These are phyloP conservation scores for Mythimna lalbum DNA, from an alignment of 2,888 invertebrate species.

Conservation along the genomic window DNA sequence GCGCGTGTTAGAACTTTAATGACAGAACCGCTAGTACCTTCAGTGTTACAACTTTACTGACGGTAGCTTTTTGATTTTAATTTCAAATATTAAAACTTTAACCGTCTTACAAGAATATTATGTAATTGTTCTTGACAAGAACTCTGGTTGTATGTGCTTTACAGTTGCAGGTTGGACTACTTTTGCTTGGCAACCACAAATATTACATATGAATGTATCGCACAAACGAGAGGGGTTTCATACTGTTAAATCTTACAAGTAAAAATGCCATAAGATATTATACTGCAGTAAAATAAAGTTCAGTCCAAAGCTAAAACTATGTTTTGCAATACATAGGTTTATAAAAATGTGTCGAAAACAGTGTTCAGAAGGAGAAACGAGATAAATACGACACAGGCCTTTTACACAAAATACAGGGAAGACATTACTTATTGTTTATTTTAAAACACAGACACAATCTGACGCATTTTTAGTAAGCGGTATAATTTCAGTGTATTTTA, in stretches of 20 bases:
- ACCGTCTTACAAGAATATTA: neutral
- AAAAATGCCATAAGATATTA: slow-evolving; percentile 64
- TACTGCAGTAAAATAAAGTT: slow-evolving; percentile 60
- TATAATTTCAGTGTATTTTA: slow-evolving; percentile 43
- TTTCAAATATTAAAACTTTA: neutral
- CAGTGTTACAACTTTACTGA: too few species aligned
- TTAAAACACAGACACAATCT: slow-evolving; percentile 34
- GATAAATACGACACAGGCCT: slow-evolving; percentile 23
- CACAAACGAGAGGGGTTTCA: slow-evolving; percentile 43
- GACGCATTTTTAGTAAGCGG: slow-evolving; percentile 55
- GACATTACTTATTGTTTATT: slow-evolving; percentile 38
- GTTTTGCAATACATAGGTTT: slow-evolving; percentile 50
- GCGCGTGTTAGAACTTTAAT: too few species aligned
- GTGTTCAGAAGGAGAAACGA: slow-evolving; percentile 23
- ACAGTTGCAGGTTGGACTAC: slow-evolving; percentile 16
- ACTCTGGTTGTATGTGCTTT: neutral
- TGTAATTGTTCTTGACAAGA: neutral
- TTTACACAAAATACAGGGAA: slow-evolving; percentile 42
- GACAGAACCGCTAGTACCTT: too few species aligned
- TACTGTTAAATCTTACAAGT: slow-evolving; percentile 54
- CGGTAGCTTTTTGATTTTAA: neutral
- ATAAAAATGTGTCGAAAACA: slow-evolving; percentile 58
- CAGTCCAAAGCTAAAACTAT: slow-evolving; percentile 63
- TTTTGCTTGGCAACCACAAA: slow-evolving; percentile 25
- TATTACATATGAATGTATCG: slow-evolving; percentile 28